Evolutionary conservation across 2,113 vertebrate genomes (phyloP).

Genomic region (Psettodes erumei): DNA sequence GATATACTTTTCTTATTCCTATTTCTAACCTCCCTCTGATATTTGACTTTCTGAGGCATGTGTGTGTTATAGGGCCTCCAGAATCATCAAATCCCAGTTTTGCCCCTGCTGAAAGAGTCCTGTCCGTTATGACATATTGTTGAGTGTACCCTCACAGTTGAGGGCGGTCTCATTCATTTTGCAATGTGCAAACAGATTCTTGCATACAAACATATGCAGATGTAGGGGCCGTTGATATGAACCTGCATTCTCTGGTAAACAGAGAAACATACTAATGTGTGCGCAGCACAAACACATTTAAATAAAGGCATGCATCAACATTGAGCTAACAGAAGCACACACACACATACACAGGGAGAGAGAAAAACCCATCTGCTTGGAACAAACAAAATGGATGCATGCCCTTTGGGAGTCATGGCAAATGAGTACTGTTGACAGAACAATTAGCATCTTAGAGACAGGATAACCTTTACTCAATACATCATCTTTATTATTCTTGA

Average conservation of each 20-base stretch:
- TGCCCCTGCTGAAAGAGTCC: not conserved
- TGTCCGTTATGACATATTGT: not conserved
- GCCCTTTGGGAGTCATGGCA: constrained; percentile 86
- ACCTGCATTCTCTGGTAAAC: constrained; percentile 13
- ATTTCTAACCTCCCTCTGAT: not conserved
- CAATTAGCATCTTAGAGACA: constrained; percentile 91
- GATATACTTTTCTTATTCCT: too few relatives aligned
- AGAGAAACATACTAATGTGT: constrained; percentile 38
- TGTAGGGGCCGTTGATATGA: not conserved
- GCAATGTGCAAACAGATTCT: constrained; percentile 11
- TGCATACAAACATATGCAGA: constrained; percentile 38
- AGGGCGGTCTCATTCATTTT: not conserved
- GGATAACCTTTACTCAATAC: constrained; percentile 88
- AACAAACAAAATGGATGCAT: constrained; percentile 82
- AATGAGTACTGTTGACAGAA: constrained; percentile 90
- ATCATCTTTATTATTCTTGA: constrained; percentile 86
- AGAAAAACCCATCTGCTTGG: constrained; percentile 65
- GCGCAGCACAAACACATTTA: constrained; percentile 38
- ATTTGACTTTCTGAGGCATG: not conserved
- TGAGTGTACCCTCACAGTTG: constrained; percentile 1
- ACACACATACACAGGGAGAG: not conserved
- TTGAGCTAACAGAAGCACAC: not conserved
- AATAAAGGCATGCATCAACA: constrained; percentile 41
- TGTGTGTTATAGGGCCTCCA: not conserved
- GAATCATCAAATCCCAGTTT: not conserved